phyloP scores from a whole-genome alignment of 2,113 vertebrate species.

The Megaleporinus macrocephalus region DNA sequence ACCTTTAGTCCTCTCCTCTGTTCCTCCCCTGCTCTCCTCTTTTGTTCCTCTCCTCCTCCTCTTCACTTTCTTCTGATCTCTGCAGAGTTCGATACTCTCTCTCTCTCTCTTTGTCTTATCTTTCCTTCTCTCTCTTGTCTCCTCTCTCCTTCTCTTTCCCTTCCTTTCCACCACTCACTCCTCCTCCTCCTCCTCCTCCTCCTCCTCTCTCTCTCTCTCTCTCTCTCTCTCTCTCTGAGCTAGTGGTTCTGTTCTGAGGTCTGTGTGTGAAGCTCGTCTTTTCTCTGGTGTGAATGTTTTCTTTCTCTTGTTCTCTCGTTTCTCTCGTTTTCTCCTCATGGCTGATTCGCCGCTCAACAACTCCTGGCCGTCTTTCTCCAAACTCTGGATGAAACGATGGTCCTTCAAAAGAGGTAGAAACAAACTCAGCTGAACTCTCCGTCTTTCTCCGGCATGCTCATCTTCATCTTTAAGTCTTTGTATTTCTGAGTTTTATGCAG shows the following conservation, averaged over 20 bases:
- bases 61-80: too few species aligned
- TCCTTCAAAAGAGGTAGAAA: slow-evolving; percentile 92
- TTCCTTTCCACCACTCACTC: slow-evolving; percentile 61
- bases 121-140: neutral
- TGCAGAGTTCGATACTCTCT: too few species aligned
- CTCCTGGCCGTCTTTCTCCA: slow-evolving; percentile 97
- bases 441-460: neutral
- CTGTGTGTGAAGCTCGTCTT: slow-evolving; percentile 34
- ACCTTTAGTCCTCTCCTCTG: neutral
- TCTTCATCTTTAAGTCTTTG: slow-evolving; percentile 22
- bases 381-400: slow-evolving; percentile 93
- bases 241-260: slow-evolving; percentile 18
- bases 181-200: slow-evolving; percentile 57
- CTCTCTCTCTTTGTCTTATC: neutral
- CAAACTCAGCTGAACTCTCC: neutral
- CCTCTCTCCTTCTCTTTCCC: slow-evolving; percentile 16
- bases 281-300: slow-evolving; percentile 9
- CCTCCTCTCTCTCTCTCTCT: slow-evolving; percentile 56
- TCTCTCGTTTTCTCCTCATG: slow-evolving; percentile 71
- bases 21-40: neutral
- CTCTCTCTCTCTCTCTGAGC: slow-evolving; percentile 55
- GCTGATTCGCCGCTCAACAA: slow-evolving; percentile 90
- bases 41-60: neutral
- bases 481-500: too few species aligned
- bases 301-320: slow-evolving; percentile 51